Percentiles rank a stretch among this genome's conserved stretches.
Conservation (phyloP, 1,140 invertebrate genomes). For the Phymorhynchus buccinoides region DNA sequence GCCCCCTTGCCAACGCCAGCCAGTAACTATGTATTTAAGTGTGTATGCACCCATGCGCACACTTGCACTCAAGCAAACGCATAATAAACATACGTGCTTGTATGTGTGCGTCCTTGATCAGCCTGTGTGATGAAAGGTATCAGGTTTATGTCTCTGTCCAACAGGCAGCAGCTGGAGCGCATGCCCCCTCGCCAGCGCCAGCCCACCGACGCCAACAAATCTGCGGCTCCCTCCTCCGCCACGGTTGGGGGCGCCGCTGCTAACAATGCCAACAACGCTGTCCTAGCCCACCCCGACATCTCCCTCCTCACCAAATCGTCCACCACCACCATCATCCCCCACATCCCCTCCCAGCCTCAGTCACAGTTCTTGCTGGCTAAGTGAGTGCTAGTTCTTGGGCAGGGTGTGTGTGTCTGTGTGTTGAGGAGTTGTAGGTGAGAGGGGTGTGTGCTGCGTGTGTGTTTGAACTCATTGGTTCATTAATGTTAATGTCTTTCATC, state of each 20-base stretch:
- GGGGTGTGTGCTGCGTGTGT: background rate
- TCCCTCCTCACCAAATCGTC: background rate
- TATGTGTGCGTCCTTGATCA: background rate
- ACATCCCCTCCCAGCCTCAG: slow-evolving; percentile 69
- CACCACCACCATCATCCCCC: too few relatives aligned
- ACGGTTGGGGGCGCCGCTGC: slow-evolving; percentile 34
- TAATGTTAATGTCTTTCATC: too few relatives aligned
- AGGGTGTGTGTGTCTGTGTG: background rate
- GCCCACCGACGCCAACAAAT: slow-evolving; percentile 72
- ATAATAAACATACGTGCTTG: too few relatives aligned
- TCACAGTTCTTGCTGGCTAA: slow-evolving; percentile 79
- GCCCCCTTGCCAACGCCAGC: too few relatives aligned
- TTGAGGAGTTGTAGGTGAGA: background rate
- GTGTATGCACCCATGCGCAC: too few relatives aligned
- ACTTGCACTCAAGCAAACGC: too few relatives aligned
- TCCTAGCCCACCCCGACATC: slow-evolving; percentile 38
- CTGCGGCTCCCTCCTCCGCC: too few relatives aligned
- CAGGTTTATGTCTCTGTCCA: slow-evolving; percentile 42
- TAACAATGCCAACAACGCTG: slow-evolving; percentile 31
- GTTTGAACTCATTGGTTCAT: too few relatives aligned
- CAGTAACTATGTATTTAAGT: too few relatives aligned
- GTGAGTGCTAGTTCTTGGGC: slow-evolving; percentile 64
- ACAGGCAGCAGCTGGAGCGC: slow-evolving; percentile 87
- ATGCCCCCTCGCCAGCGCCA: slow-evolving; percentile 86
- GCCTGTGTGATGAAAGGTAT: slow-evolving; percentile 22